A percentile compares a stretch with the other conserved stretches of the same genome.
Evolutionary conservation across 2,888 invertebrate genomes (phyloP).

Genomic region (Strigamia transsilvanica): DNA sequence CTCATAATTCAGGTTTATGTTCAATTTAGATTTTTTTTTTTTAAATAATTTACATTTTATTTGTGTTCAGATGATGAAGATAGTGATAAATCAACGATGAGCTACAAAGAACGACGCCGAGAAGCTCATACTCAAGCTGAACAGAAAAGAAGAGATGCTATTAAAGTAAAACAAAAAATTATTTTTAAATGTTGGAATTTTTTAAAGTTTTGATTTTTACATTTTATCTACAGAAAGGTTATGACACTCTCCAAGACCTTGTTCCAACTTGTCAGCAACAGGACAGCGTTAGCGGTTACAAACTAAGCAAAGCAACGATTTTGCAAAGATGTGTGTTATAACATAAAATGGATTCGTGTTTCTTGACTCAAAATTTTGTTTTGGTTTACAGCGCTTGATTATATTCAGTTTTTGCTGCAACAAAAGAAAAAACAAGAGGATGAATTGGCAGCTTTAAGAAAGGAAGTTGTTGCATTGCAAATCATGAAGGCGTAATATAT

Average conservation of each 20-base stretch:
- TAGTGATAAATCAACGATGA: slow-evolving; percentile 73
- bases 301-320: slow-evolving; percentile 94
- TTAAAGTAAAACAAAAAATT: slow-evolving; percentile 71
- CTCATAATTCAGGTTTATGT: slow-evolving; percentile 77
- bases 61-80: slow-evolving; percentile 71
- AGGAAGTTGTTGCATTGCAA: slow-evolving; percentile 90
- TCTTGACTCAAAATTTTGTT: not conserved
- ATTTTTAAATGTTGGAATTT: too few relatives aligned
- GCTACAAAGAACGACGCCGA: slow-evolving; percentile 90
- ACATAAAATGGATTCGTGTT: not conserved
- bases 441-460: slow-evolving; percentile 86
- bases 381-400: slow-evolving; percentile 64
- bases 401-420: slow-evolving; percentile 81
- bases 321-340: slow-evolving; percentile 79
- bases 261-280: slow-evolving; percentile 94
- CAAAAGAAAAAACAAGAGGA: slow-evolving; percentile 94
- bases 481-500: slow-evolving; percentile 80
- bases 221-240: slow-evolving; percentile 74
- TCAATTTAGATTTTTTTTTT: slow-evolving; percentile 55
- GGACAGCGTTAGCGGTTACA: slow-evolving; percentile 81
- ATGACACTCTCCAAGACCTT: slow-evolving; percentile 89
- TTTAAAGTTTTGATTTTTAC: not conserved
- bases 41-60: slow-evolving; percentile 4
- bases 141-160: slow-evolving; percentile 94
- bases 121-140: slow-evolving; percentile 97